Conservation (phyloP, 2,888 invertebrate species). For the Tupiocoris notatus region DNA sequence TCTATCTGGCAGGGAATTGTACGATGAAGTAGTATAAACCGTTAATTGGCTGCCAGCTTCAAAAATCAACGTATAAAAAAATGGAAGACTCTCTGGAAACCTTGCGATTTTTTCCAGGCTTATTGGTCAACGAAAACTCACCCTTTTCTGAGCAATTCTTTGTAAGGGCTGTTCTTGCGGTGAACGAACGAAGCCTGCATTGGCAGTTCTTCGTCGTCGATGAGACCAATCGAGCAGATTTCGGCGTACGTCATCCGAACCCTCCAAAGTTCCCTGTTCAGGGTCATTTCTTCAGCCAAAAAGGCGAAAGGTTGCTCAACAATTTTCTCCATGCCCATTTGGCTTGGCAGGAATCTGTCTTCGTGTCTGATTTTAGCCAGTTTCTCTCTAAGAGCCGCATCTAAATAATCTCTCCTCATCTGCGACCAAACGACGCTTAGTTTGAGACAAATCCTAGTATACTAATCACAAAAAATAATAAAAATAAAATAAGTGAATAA, state of each 20-base stretch:
- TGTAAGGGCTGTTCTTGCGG: constrained; percentile 18
- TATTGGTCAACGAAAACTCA: no score
- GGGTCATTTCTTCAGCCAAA: constrained; percentile 8
- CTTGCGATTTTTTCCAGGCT: no score
- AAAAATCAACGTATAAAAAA: no score
- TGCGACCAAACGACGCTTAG: no score
- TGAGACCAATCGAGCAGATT: constrained; percentile 11
- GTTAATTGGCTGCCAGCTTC: no score
- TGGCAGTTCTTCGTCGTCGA: constrained; percentile 15
- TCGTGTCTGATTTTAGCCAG: no score
- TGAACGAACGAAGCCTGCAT: constrained; percentile 19
- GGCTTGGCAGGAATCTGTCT: no score
- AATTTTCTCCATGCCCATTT: neutral
- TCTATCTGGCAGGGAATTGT: no score
- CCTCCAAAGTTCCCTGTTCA: neutral
- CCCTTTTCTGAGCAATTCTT: constrained; percentile 30
- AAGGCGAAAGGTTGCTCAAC: constrained; percentile 12
- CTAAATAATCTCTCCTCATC: no score
- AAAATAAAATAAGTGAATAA: neutral
- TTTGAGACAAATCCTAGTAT: neutral
- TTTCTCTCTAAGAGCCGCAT: neutral
- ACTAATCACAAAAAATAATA: neutral
- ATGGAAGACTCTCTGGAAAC: no score
- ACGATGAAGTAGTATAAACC: no score
- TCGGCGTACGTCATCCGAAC: constrained; percentile 13